phyloP scores from a whole-genome alignment of 2,797 vertebrate species.

The Melanotaenia trifasciata region DNA sequence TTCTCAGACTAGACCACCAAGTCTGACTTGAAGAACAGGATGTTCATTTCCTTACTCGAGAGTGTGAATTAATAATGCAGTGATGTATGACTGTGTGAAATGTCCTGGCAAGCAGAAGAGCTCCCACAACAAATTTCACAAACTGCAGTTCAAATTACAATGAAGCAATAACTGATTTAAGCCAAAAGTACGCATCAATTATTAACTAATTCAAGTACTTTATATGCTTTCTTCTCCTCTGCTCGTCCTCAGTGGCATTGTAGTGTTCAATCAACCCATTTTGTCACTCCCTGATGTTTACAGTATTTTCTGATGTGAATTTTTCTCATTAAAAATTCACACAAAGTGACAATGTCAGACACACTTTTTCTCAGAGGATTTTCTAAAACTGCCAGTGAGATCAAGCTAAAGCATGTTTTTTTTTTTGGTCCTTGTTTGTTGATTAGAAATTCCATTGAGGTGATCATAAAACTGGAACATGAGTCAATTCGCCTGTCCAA shows the following conservation, averaged over 20 bases:
- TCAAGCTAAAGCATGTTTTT: constrained; percentile 26
- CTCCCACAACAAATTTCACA: constrained; percentile 10
- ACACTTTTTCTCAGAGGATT: constrained; percentile 24
- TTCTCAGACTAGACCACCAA: constrained; percentile 1
- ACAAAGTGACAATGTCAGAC: constrained; percentile 18
- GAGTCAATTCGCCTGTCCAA: constrained; percentile 42
- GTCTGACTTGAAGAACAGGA: neutral
- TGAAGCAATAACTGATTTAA: constrained; percentile 5
- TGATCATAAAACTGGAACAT: constrained; percentile 23
- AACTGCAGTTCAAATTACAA: constrained; percentile 8
- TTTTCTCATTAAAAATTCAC: constrained; percentile 34
- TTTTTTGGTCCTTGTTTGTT: constrained; percentile 37
- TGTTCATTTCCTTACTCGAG: constrained; percentile 5
- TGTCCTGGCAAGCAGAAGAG: neutral
- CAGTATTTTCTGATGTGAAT: constrained; percentile 20
- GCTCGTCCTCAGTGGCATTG: neutral
- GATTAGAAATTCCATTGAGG: constrained; percentile 38
- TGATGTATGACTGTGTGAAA: neutral
- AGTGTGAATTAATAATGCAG: constrained; percentile 23
- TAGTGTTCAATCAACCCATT: neutral
- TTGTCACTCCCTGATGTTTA: neutral
- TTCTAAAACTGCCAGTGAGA: constrained; percentile 22
- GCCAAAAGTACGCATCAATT: neutral
- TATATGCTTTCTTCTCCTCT: constrained; percentile 1
- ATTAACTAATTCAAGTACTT: constrained; percentile 3